Percentiles rank a stretch among this genome's conserved stretches.
Evolutionary conservation across 1,140 invertebrate species (phyloP).

Genomic region (Andrena cerasifolii): DNA sequence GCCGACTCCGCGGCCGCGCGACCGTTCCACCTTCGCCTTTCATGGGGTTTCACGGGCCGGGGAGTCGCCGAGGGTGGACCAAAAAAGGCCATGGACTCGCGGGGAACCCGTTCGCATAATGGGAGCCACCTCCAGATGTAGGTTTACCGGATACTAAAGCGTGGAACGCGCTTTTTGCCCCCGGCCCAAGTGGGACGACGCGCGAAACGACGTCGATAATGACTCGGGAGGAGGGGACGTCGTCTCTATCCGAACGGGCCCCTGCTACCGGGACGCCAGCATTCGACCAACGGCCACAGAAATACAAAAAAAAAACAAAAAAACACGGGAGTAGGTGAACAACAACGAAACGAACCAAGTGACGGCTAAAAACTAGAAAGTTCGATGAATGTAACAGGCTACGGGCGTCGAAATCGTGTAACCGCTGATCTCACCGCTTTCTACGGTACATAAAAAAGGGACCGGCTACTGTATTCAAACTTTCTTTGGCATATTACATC

Average conservation of each 20-base stretch:
- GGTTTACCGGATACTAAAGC: constrained; percentile 57
- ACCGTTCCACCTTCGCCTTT: constrained; percentile 50
- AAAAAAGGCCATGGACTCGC: constrained; percentile 59
- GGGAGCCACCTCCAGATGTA: constrained; percentile 53
- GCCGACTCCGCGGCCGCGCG: constrained; percentile 12
- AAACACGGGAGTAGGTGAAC: constrained; percentile 20
- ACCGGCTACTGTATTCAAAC: too few relatives aligned
- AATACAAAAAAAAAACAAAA: too few relatives aligned
- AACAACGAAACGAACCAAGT: background rate
- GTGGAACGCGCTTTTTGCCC: constrained; percentile 48
- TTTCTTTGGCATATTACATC: too few relatives aligned
- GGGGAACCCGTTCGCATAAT: constrained; percentile 62
- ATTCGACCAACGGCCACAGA: too few relatives aligned
- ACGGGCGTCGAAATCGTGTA: background rate
- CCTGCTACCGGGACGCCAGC: too few relatives aligned
- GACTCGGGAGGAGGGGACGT: constrained; percentile 4
- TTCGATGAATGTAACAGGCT: constrained; percentile 31
- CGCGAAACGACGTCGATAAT: constrained; percentile 52
- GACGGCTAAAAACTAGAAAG: constrained; percentile 30
- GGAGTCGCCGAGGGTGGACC: constrained; percentile 53
- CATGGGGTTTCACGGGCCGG: constrained; percentile 47
- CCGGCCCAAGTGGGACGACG: constrained; percentile 43
- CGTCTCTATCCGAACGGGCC: background rate
- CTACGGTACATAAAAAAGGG: background rate
- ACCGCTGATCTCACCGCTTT: background rate